phyloP scores from a whole-genome alignment of 2,888 invertebrate species.

The Drosophila meridiana region DNA sequence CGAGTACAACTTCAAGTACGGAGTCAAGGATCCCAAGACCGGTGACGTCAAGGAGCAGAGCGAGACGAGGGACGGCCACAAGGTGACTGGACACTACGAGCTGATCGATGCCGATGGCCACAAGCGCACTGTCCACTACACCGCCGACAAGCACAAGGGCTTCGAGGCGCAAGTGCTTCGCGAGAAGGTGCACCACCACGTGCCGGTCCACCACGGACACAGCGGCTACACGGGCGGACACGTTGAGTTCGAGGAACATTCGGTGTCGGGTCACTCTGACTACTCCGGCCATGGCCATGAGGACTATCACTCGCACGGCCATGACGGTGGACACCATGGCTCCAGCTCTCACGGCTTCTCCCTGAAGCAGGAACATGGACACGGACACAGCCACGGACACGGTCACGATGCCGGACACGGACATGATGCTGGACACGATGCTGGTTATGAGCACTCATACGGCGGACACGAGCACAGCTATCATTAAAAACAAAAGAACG shows the following conservation, averaged over 20 bases:
- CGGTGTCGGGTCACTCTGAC: slow-evolving; percentile 48
- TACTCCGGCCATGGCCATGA: slow-evolving; percentile 41
- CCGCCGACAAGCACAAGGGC: slow-evolving; percentile 79
- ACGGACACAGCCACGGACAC: slow-evolving; percentile 34
- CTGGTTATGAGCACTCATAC: slow-evolving; percentile 39
- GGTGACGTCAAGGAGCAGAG: slow-evolving; percentile 76
- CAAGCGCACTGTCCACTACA: slow-evolving; percentile 79
- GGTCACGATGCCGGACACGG: slow-evolving; percentile 27
- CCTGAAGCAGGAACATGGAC: slow-evolving; percentile 70
- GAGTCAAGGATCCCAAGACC: slow-evolving; percentile 77
- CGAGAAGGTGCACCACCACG: slow-evolving; percentile 67
- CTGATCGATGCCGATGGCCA: slow-evolving; percentile 81
- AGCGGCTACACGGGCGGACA: slow-evolving; percentile 68
- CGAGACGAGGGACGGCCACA: slow-evolving; percentile 74
- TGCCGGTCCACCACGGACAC: slow-evolving; percentile 63
- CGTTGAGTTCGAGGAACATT: slow-evolving; percentile 70
- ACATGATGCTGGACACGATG: slow-evolving; percentile 12
- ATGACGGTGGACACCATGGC: slow-evolving; percentile 45
- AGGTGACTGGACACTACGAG: slow-evolving; percentile 80
- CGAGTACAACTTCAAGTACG: slow-evolving; percentile 76
- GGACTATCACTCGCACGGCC: slow-evolving; percentile 46
- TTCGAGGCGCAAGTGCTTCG: slow-evolving; percentile 75
- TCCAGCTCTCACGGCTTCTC: slow-evolving; percentile 66
- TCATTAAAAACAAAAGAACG: slow-evolving; percentile 28
- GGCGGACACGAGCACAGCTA: slow-evolving; percentile 58